Evolutionary conservation across 2,113 vertebrate species (phyloP).

Genomic region (Salvelinus sp.): DNA sequence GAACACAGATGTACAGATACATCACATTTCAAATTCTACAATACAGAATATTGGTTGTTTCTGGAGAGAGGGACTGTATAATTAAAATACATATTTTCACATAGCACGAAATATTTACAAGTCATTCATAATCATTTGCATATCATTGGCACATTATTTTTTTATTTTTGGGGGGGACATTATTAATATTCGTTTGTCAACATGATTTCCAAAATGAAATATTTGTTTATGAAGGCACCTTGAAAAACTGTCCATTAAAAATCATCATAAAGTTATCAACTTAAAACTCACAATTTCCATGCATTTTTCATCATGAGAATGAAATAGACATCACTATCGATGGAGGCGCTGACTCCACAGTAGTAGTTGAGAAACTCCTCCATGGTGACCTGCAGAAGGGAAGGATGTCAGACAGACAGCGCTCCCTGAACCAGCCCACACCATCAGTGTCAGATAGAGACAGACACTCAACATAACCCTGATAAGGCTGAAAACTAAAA

Average conservation of each 20-base stretch:
- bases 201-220: not conserved
- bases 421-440: not conserved
- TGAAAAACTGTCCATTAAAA: not conserved
- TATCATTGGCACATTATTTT: not conserved
- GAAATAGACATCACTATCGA: slow-evolving; percentile 91
- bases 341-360: slow-evolving; percentile 90
- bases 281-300: slow-evolving; percentile 80
- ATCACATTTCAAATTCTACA: too few species aligned
- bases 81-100: not conserved
- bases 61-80: not conserved
- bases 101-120: too few species aligned
- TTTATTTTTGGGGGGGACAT: not conserved
- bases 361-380: slow-evolving; percentile 97
- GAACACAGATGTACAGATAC: too few species aligned
- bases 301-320: slow-evolving; percentile 93
- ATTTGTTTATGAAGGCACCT: not conserved
- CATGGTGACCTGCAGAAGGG: slow-evolving; percentile 81
- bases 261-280: not conserved
- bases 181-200: not conserved
- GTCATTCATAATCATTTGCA: not conserved
- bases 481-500: not conserved
- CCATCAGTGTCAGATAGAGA: not conserved
- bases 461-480: not conserved
- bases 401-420: not conserved
- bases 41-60: not conserved